A percentile compares a stretch with the other conserved stretches of the same genome.
Evolutionary conservation across 2,888 invertebrate species (phyloP).

Genomic region (Dicyrtomina minuta): DNA sequence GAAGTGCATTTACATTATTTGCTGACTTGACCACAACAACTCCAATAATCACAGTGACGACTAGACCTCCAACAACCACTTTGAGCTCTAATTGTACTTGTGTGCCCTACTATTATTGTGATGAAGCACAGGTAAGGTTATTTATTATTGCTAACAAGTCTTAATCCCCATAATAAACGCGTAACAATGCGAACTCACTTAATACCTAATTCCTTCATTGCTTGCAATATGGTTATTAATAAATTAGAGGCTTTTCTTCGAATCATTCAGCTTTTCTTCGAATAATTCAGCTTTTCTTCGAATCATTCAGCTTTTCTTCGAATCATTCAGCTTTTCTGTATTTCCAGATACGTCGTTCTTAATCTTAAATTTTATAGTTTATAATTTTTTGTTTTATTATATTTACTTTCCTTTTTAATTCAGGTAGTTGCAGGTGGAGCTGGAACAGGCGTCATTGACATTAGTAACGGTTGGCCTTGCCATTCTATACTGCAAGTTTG

Average conservation of each 20-base stretch:
- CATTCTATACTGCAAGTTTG: slow-evolving; percentile 49
- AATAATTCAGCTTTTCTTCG: too few relatives aligned
- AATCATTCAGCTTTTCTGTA: too few relatives aligned
- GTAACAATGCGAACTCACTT: neutral
- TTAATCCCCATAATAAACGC: too few relatives aligned
- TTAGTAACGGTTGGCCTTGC: slow-evolving; percentile 43
- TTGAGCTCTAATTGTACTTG: slow-evolving; percentile 43
- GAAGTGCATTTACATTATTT: slow-evolving; percentile 6
- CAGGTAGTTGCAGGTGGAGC: slow-evolving; percentile 41
- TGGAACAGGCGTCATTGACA: slow-evolving; percentile 41
- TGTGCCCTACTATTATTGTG: slow-evolving; percentile 51
- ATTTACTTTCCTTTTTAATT: neutral
- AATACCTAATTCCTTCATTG: too few relatives aligned
- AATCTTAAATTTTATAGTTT: too few relatives aligned
- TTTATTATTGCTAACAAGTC: neutral
- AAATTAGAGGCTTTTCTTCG: slow-evolving; percentile 1
- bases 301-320: too few relatives aligned
- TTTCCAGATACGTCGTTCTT: neutral
- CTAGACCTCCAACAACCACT: neutral
- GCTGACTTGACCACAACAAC: neutral
- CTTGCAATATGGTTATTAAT: neutral
- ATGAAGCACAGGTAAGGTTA: slow-evolving; percentile 49
- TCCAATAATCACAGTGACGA: neutral
- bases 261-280: neutral
- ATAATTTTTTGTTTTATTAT: neutral